phyloP scores from a whole-genome alignment of 2,113 vertebrate genomes.

The Tympanuchus pallidicinctus region DNA sequence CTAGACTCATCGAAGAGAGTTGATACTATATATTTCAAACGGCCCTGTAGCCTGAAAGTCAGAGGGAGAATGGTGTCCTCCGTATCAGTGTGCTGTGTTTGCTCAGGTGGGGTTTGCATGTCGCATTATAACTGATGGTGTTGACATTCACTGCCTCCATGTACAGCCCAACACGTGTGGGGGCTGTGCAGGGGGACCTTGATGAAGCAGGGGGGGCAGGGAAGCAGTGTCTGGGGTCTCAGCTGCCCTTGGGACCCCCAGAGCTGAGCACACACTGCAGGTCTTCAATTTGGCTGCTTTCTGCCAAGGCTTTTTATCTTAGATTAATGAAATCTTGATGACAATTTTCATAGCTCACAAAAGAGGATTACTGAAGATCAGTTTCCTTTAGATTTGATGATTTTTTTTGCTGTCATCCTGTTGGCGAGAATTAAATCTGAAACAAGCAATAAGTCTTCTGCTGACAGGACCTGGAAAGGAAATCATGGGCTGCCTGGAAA shows the following conservation, averaged over 20 bases:
- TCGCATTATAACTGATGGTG: background rate
- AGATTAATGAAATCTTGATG: background rate
- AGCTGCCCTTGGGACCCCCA: no score
- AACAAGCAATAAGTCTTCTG: background rate
- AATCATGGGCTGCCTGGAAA: background rate
- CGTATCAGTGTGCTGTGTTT: background rate
- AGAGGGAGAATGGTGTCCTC: background rate
- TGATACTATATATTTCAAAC: background rate
- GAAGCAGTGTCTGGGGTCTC: accelerated
- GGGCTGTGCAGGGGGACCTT: background rate
- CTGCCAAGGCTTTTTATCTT: background rate
- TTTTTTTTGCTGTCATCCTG: background rate
- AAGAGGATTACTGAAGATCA: background rate
- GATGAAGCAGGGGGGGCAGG: background rate
- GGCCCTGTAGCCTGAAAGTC: background rate
- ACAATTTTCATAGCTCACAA: background rate
- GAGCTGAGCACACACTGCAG: background rate
- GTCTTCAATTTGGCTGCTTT: background rate
- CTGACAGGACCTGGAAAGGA: background rate
- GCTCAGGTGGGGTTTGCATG: background rate
- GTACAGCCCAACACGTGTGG: background rate
- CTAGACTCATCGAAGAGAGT: background rate
- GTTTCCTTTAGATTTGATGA: background rate
- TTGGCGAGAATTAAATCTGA: conserved; percentile 24
- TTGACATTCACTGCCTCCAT: accelerated